Evolutionary conservation across 2,888 invertebrate species (phyloP).

Genomic region (Pseudolycoriella hygida): DNA sequence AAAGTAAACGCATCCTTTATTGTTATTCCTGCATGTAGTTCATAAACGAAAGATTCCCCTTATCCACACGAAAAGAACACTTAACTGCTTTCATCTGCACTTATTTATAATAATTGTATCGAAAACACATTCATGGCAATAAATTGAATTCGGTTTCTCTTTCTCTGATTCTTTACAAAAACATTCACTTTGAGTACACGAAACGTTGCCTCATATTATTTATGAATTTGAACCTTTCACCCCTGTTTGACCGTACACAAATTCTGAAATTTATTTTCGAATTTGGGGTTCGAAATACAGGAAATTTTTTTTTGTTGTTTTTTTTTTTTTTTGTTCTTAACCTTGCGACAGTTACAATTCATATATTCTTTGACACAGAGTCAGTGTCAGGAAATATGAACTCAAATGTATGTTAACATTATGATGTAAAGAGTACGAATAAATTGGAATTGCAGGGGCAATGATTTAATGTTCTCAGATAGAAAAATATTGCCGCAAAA

Average conservation of each 20-base stretch:
- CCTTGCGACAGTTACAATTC: too few relatives aligned
- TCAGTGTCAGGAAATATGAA: too few relatives aligned
- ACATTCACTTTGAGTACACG: background rate
- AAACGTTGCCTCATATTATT: background rate
- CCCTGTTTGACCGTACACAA: background rate
- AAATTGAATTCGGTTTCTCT: background rate
- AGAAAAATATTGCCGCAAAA: background rate
- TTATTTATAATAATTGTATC: slow-evolving; percentile 4
- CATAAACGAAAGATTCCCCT: background rate
- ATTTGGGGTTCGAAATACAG: too few relatives aligned
- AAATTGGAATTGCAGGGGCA: too few relatives aligned
- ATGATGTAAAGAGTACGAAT: too few relatives aligned
- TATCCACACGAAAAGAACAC: background rate
- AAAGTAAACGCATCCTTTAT: background rate
- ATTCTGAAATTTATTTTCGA: too few relatives aligned
- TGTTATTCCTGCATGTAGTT: background rate
- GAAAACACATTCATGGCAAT: slow-evolving; percentile 2
- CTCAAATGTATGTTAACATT: too few relatives aligned
- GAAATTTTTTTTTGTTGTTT: too few relatives aligned
- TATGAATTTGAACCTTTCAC: background rate
- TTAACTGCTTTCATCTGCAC: slow-evolving; percentile 1
- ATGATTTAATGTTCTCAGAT: too few relatives aligned
- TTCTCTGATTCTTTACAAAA: background rate
- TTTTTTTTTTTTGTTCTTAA: too few relatives aligned
- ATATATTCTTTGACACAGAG: too few relatives aligned